Conservation (phyloP, 2,888 invertebrate species). For the Neoscelio sp. region DNA sequence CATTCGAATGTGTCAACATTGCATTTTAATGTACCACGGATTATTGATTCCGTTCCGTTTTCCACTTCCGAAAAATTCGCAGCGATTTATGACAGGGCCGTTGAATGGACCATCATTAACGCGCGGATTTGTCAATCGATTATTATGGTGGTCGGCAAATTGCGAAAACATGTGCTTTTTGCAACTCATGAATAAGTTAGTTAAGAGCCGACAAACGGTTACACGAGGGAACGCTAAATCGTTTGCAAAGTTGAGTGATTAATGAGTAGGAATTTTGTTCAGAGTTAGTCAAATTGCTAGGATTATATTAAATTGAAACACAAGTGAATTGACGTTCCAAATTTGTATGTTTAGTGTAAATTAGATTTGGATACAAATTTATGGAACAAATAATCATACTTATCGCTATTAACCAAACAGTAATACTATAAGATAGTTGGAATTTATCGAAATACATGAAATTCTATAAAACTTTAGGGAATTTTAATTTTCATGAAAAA, state of each 20-base stretch:
- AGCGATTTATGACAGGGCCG: constrained; percentile 28
- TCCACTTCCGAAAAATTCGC: constrained; percentile 13
- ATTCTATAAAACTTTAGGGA: too few species aligned
- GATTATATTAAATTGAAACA: too few species aligned
- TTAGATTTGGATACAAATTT: too few species aligned
- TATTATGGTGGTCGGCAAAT: constrained; percentile 22
- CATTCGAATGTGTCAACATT: constrained; percentile 47
- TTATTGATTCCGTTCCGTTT: constrained; percentile 38
- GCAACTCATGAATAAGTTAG: constrained; percentile 20
- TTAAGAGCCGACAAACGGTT: neutral
- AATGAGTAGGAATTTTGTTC: neutral
- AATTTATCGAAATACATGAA: too few species aligned
- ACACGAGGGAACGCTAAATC: neutral
- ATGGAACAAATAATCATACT: too few species aligned
- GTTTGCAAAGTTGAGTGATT: neutral
- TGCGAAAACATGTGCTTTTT: constrained; percentile 17
- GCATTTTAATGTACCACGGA: constrained; percentile 50
- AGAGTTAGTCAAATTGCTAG: neutral
- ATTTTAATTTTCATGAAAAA: too few species aligned
- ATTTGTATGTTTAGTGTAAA: neutral
- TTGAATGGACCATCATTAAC: constrained; percentile 10
- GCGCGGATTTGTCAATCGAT: neutral
- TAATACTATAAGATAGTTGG: too few species aligned
- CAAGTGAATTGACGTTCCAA: too few species aligned
- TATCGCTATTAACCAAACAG: too few species aligned